phyloP scores from a whole-genome alignment of 1,140 invertebrate species.

The Drosophila truncata region DNA sequence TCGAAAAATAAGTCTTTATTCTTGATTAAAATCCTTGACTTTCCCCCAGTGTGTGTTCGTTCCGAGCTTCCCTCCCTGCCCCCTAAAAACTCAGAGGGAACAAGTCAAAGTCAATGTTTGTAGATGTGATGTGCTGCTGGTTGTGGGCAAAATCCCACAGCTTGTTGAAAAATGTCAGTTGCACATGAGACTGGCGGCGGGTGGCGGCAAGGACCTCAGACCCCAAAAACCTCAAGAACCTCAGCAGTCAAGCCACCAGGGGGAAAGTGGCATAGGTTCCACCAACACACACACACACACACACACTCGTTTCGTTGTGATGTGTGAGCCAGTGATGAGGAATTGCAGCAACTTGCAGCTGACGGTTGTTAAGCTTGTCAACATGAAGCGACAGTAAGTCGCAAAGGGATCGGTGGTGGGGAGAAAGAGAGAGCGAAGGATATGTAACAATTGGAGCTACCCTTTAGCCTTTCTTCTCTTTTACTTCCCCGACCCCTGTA shows the following conservation, averaged over 20 bases:
- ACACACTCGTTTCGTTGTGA: not conserved
- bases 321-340: constrained; percentile 40
- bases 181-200: constrained; percentile 44
- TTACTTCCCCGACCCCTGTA: not conserved
- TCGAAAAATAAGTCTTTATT: not conserved
- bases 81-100: constrained; percentile 51
- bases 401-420: constrained; percentile 12
- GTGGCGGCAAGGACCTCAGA: constrained; percentile 27
- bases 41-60: constrained; percentile 18
- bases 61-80: constrained; percentile 3
- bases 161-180: constrained; percentile 69
- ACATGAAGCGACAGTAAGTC: constrained; percentile 54
- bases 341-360: constrained; percentile 48
- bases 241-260: constrained; percentile 45
- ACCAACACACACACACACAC: not conserved
- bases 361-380: constrained; percentile 60
- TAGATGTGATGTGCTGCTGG: constrained; percentile 44
- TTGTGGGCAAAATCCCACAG: constrained; percentile 34
- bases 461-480: not conserved
- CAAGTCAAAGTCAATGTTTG: constrained; percentile 76
- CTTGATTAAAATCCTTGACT: constrained; percentile 13
- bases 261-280: not conserved
- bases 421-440: not conserved
- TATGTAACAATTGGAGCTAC: constrained; percentile 44
- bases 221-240: constrained; percentile 47